Conservation (phyloP, 2,888 invertebrate species). For the Beris chalybata region DNA sequence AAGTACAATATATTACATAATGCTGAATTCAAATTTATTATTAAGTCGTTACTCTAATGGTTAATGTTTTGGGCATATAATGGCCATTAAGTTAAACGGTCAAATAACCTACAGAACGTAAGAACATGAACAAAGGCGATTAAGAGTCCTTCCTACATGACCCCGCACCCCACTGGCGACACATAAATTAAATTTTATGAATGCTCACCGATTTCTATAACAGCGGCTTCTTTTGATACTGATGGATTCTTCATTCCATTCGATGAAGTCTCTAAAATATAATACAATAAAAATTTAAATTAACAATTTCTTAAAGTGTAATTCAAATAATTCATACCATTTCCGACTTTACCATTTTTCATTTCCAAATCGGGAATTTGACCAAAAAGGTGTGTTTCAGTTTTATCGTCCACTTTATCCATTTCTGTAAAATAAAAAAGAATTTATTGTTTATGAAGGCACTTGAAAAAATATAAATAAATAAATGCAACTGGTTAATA, state of each 20-base stretch:
- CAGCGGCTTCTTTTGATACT: constrained; percentile 33
- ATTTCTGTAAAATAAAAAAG: constrained; percentile 29
- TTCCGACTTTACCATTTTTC: constrained; percentile 8
- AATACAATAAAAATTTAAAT: background rate
- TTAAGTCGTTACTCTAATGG: too few species aligned
- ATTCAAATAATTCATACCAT: too few species aligned
- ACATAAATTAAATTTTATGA: background rate
- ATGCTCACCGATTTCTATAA: constrained; percentile 36
- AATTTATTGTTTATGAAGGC: background rate
- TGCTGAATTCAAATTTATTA: too few species aligned
- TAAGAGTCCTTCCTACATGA: too few species aligned
- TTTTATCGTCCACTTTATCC: constrained; percentile 25
- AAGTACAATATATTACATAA: too few species aligned
- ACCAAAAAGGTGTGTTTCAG: constrained; percentile 33
- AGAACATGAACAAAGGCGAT: too few species aligned
- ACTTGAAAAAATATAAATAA: too few species aligned
- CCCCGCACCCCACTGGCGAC: too few species aligned
- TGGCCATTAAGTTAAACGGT: too few species aligned
- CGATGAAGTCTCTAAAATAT: background rate
- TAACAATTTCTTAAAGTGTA: background rate
- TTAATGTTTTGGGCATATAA: too few species aligned
- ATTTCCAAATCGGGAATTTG: constrained; percentile 29
- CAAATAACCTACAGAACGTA: too few species aligned
- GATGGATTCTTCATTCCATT: background rate
- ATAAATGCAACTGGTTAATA: too few species aligned